These are phyloP conservation scores for Meteorus colon DNA, from an alignment of 2,888 invertebrate species.

Conservation along the genomic window DNA sequence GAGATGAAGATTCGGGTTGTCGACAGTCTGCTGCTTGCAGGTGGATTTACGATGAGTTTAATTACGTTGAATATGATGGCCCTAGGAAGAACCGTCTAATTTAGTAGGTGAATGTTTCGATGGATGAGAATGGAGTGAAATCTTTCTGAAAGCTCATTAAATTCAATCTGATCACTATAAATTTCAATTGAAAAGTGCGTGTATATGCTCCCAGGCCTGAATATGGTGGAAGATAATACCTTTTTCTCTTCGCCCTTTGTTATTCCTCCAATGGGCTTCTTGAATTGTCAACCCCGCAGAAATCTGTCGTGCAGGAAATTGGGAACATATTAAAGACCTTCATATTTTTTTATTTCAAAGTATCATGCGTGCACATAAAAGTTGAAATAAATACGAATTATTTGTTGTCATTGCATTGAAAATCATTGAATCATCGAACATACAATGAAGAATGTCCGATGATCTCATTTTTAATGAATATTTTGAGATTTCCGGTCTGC, in stretches of 20 bases:
- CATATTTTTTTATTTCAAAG: slow-evolving; percentile 37
- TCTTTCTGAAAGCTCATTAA: too few species aligned
- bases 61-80: background rate
- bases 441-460: background rate
- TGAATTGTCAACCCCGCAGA: slow-evolving; percentile 68
- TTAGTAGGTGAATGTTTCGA: too few species aligned
- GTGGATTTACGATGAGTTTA: background rate
- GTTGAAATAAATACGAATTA: slow-evolving; percentile 39
- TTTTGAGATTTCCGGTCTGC: slow-evolving; percentile 24
- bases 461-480: slow-evolving; percentile 13
- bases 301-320: slow-evolving; percentile 57
- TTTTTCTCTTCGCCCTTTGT: background rate
- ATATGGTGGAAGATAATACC: too few species aligned
- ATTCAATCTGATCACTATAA: too few species aligned
- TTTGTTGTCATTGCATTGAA: slow-evolving; percentile 5
- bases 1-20: background rate
- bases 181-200: too few species aligned
- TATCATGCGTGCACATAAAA: slow-evolving; percentile 33
- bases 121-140: too few species aligned
- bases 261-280: slow-evolving; percentile 67
- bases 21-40: too few species aligned
- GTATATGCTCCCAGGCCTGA: too few species aligned
- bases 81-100: too few species aligned
- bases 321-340: slow-evolving; percentile 56
- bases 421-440: slow-evolving; percentile 21